Percentiles rank a stretch among this genome's conserved stretches.
phyloP scores from a whole-genome alignment of 2,113 vertebrate genomes.

The Dolichallabes microphthalmus region DNA sequence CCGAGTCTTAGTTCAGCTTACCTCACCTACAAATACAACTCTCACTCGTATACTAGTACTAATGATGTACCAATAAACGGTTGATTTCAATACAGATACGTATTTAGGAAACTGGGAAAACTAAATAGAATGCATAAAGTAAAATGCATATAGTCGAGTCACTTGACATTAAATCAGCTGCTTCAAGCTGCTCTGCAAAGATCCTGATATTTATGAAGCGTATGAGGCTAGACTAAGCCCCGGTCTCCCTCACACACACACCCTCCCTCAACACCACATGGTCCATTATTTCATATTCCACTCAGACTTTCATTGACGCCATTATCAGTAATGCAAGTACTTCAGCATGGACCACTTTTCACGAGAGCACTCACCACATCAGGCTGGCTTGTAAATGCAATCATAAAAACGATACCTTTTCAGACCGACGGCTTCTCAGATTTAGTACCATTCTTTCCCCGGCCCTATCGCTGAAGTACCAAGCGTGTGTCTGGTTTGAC shows the following conservation, averaged over 20 bases:
- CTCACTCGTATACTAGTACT: not conserved
- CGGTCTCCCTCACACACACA: not conserved
- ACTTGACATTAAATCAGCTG: constrained; percentile 1
- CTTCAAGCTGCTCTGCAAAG: not conserved
- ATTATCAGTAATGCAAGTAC: constrained; percentile 48
- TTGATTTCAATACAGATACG: not conserved
- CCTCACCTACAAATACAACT: not conserved
- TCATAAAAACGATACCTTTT: constrained; percentile 42
- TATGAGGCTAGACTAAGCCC: constrained; percentile 18
- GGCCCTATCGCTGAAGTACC: not conserved
- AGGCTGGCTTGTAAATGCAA: constrained; percentile 37
- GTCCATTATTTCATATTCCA: constrained; percentile 43
- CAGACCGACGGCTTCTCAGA: constrained; percentile 22
- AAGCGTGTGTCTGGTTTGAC: not conserved
- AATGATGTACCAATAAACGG: not conserved
- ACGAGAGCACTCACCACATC: constrained; percentile 41
- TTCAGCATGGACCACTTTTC: constrained; percentile 43
- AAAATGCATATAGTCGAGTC: constrained; percentile 6
- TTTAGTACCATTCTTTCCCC: constrained; percentile 26
- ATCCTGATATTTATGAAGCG: constrained; percentile 39
- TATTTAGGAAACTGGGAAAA: not conserved
- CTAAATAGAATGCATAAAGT: not conserved
- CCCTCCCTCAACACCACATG: constrained; percentile 23
- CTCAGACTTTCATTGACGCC: constrained; percentile 43
- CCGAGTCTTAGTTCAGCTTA: not conserved